phyloP scores from a whole-genome alignment of 1,140 invertebrate species.

The Homarus americanus region DNA sequence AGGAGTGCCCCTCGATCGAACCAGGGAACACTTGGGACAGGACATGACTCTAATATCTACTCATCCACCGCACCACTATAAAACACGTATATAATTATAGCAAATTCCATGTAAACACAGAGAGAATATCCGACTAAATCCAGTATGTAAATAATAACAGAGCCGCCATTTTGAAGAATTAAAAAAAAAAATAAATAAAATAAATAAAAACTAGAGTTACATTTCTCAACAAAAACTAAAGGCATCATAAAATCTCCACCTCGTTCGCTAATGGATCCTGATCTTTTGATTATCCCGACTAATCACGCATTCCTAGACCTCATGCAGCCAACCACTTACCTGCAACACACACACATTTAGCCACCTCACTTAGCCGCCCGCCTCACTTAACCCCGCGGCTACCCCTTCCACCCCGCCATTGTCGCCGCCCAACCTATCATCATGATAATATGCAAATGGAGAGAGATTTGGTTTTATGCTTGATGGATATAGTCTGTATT shows the following conservation, averaged over 20 bases:
- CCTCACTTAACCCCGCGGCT: background rate
- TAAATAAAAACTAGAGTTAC: no score
- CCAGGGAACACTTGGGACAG: no score
- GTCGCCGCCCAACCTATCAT: background rate
- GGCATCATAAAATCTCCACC: background rate
- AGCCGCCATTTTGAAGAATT: no score
- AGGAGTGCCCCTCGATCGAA: no score
- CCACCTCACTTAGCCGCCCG: background rate
- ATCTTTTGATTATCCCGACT: constrained; percentile 6
- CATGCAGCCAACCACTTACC: constrained; percentile 1
- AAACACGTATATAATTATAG: no score
- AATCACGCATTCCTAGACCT: background rate
- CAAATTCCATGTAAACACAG: no score
- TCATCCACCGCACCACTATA: no score
- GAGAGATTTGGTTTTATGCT: background rate
- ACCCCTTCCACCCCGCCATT: background rate
- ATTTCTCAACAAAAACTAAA: no score
- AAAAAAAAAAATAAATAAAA: no score
- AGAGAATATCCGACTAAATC: no score
- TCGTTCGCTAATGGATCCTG: constrained; percentile 8
- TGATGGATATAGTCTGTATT: background rate
- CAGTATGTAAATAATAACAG: no score
- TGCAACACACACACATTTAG: background rate
- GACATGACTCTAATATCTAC: no score
- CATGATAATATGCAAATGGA: background rate